Conservation (phyloP, 1,140 invertebrate species). For the Listronotus bonariensis region DNA sequence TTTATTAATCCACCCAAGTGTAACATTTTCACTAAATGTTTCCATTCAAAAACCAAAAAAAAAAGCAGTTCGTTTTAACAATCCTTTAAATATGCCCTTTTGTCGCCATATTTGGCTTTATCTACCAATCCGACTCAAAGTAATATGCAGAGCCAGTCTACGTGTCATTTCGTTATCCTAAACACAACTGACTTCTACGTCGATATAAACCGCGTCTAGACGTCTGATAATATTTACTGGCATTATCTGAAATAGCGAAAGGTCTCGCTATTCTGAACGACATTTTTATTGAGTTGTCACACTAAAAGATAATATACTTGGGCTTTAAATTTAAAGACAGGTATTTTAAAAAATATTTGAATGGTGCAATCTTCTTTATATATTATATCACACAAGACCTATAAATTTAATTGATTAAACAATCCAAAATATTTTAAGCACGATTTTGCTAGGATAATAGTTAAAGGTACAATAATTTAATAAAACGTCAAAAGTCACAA, state of each 20-base stretch:
- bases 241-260: slow-evolving; percentile 7
- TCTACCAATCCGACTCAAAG: neutral
- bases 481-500: too few species aligned
- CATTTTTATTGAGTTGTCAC: slow-evolving; percentile 9
- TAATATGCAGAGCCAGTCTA: slow-evolving; percentile 13
- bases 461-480: too few species aligned
- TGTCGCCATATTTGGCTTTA: too few species aligned
- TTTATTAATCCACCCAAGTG: too few species aligned
- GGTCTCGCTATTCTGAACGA: slow-evolving; percentile 5
- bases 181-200: slow-evolving; percentile 12
- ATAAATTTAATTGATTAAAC: too few species aligned
- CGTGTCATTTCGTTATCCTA: slow-evolving; percentile 14
- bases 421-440: too few species aligned
- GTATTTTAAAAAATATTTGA: neutral
- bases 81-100: too few species aligned
- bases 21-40: too few species aligned
- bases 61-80: too few species aligned
- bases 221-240: slow-evolving; percentile 14
- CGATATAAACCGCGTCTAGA: slow-evolving; percentile 6
- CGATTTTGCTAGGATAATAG: too few species aligned
- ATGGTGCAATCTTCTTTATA: neutral
- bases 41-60: too few species aligned
- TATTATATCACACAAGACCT: too few species aligned
- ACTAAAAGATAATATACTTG: neutral
- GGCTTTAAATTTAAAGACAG: neutral